Evolutionary conservation across 1,140 invertebrate genomes (phyloP), one percentile per base, ranked within the genome.

Genomic region (Scaptomyza graminum): DNA sequence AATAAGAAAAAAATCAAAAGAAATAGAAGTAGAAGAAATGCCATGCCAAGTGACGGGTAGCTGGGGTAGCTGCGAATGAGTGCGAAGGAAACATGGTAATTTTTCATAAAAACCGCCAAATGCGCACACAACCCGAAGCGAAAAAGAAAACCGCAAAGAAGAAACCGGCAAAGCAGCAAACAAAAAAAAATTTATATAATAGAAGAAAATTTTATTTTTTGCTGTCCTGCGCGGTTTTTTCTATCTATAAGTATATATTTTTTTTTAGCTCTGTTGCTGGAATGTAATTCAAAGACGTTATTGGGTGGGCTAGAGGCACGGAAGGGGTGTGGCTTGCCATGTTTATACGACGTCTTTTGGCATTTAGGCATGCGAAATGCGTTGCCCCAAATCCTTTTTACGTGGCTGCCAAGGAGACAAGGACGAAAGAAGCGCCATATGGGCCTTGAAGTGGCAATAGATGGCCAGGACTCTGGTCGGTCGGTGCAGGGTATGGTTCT

Each of bases 31-130:
- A 66, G 49, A 51, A 71, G 65, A 65, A 71, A 70, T 74, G 59
- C 64, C 46, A 61, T 16, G 62, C 37, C 63, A 76, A 73, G 67
- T 65, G 76, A 9, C 25, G 7, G 54, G 41, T 31, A 31, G 28
- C 25, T 39, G 37, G 50, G 37, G 43, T 1, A 12, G 43, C 62
- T 75, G 72, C 69, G 82, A 87, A 85, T 78, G 82, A 87, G 81
- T 85, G 78, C 78, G 81, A 85, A 74, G 81, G 82, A 87, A 85
- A 85, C 82, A 88, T 87, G 83, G 83, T 88, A 88, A 88, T 88
- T 88, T 88, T 88, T 88, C 82, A 87, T 87, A 88, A 88, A 87
- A 87, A 87, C 83, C 82, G 83, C 82, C 82, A 88, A 87, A 87
- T 87, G 82, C 79, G 82, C 82, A 87, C 79, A 88, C 82, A 87